Conservation (phyloP, 2,888 invertebrate genomes). For the Thera obeliscata region DNA sequence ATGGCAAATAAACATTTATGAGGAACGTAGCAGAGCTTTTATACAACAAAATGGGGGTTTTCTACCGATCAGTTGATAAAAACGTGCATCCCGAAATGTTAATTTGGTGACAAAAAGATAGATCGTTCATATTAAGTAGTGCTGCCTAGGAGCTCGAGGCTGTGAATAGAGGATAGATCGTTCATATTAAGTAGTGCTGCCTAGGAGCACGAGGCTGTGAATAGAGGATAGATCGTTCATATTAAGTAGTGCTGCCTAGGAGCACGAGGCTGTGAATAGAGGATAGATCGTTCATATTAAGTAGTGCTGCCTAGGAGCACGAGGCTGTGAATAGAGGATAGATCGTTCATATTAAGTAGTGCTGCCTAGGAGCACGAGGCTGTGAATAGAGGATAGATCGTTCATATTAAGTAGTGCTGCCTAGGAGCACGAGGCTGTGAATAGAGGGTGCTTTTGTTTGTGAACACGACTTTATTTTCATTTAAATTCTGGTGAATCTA, state of each 20-base stretch:
- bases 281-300: constrained; percentile 9
- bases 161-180: not conserved
- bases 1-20: no score
- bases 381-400: constrained; percentile 12
- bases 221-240: constrained; percentile 1
- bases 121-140: constrained; percentile 6
- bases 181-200: constrained; percentile 2
- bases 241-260: constrained; percentile 2
- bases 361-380: not conserved
- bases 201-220: no score
- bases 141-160: not conserved
- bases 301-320: not conserved
- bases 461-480: constrained; percentile 59
- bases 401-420: constrained; percentile 2
- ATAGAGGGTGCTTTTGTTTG: constrained; percentile 33
- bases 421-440: not conserved
- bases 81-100: not conserved
- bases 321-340: no score
- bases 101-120: constrained; percentile 14
- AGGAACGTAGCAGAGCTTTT: not conserved
- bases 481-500: constrained; percentile 60
- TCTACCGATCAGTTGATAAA: not conserved
- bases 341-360: constrained; percentile 6
- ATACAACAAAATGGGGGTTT: not conserved
- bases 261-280: no score